Evolutionary conservation across 2,797 vertebrate species (phyloP), one percentile per base, ranked within the genome.

Genomic region (Cuniculus paca): DNA sequence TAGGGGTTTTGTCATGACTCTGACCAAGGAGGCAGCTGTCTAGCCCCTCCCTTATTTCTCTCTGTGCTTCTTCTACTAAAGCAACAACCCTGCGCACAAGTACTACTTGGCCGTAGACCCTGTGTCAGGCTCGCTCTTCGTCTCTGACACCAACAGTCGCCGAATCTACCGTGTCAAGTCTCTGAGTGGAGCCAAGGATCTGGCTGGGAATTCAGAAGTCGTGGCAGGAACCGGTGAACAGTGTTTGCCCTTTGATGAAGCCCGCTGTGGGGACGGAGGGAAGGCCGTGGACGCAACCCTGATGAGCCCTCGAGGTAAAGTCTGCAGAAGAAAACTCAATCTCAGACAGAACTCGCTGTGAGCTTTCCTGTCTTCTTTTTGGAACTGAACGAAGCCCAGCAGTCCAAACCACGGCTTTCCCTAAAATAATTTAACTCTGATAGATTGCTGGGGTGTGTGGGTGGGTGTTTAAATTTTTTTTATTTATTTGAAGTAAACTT

Each of bases 71-170:
- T 96, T 98, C 74, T 97, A 84, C 97, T 98, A 98, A 99, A 99
- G 99, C 98, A 99, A 99, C 98, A 99, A 99, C 98, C 99, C 99
- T 0, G 99, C 99, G 22, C 99, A 99, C 97, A 99, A 99, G 98
- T 99, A 99, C 98, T 99, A 99, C 98, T 98, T 99, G 99, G 99
- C 99, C 0, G 99, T 99, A 97, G 99, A 99, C 98, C 99, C 99
- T 4, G 99, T 99, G 97, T 99, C 99, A 2, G 99, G 99, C 91
- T 99, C 99, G 0, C 98, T 99, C 91, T 99, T 99, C 68, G 99
- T 99, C 97, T 99, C 99, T 0, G 99, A 99, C 98, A 99, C 99
- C 98, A 99, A 99, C 98, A 99, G 99, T 3, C 99, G 99, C 26
- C 98, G 99, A 79, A 99, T 99, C 96, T 99, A 99, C 98, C 99